phyloP scores from a whole-genome alignment of 1,140 invertebrate species.

The Sesamia nonagrioides region DNA sequence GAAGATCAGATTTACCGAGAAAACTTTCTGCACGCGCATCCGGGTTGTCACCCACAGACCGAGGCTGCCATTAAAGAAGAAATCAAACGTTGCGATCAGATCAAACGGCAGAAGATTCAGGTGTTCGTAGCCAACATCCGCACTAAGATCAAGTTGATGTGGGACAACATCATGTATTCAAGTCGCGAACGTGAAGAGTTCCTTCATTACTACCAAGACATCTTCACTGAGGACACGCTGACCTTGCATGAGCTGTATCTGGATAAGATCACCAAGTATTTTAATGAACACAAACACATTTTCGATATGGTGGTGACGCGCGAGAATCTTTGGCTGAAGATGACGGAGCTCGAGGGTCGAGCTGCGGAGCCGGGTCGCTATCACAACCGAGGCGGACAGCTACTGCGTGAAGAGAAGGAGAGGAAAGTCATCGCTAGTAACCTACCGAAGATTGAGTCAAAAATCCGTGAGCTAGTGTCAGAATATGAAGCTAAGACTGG shows the following conservation, averaged over 20 bases:
- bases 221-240: slow-evolving; percentile 92
- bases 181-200: slow-evolving; percentile 90
- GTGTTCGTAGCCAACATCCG: slow-evolving; percentile 91
- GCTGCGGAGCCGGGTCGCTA: slow-evolving; percentile 93
- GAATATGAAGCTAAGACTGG: slow-evolving; percentile 87
- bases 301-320: slow-evolving; percentile 90
- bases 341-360: slow-evolving; percentile 91
- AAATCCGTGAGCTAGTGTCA: slow-evolving; percentile 87
- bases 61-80: slow-evolving; percentile 80
- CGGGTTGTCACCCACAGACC: slow-evolving; percentile 74
- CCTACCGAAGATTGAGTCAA: slow-evolving; percentile 90
- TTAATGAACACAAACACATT: slow-evolving; percentile 90
- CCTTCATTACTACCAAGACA: slow-evolving; percentile 88
- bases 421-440: slow-evolving; percentile 91
- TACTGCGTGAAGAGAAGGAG: slow-evolving; percentile 94
- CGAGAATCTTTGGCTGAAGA: slow-evolving; percentile 90
- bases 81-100: slow-evolving; percentile 77
- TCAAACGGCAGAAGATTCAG: slow-evolving; percentile 82
- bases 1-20: slow-evolving; percentile 85
- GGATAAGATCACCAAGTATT: slow-evolving; percentile 90
- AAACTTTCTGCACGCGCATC: slow-evolving; percentile 79
- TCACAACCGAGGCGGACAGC: slow-evolving; percentile 94
- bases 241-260: slow-evolving; percentile 92
- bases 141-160: slow-evolving; percentile 90
- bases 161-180: slow-evolving; percentile 91